Evolutionary conservation across 2,797 vertebrate species (phyloP).

Genomic region (Notoglanidium macrostoma): DNA sequence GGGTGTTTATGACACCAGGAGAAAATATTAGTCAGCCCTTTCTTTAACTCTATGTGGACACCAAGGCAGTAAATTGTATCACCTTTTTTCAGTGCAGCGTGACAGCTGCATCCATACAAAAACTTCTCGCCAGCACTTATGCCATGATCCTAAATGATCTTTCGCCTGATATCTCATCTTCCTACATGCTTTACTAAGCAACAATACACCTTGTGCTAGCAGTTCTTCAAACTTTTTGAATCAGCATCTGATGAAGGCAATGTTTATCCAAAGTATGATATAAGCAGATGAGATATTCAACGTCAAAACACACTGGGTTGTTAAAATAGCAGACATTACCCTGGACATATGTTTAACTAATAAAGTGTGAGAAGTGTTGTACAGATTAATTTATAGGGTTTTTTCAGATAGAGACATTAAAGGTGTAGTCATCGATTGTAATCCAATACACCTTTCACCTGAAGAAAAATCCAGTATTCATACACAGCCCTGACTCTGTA

Average conservation of each 20-base stretch:
- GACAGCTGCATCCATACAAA: conserved; percentile 16
- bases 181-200: conserved; percentile 14
- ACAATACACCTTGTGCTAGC: neutral
- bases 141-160: conserved; percentile 26
- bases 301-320: neutral
- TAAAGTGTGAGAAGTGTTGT: neutral
- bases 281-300: neutral
- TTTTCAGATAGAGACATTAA: neutral
- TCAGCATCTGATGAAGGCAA: neutral
- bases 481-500: no score
- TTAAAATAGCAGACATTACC: neutral
- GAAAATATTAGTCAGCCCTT: conserved; percentile 46
- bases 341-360: neutral
- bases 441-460: no score
- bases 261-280: neutral
- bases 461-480: no score
- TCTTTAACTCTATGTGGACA: conserved; percentile 38
- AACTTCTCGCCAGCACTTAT: conserved; percentile 7
- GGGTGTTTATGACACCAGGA: conserved; percentile 42
- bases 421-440: no score
- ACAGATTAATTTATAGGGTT: neutral
- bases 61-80: conserved; percentile 19
- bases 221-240: conserved; percentile 7
- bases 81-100: neutral
- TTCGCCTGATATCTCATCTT: conserved; percentile 14